These are phyloP conservation scores for Pseudocheirus occidentalis DNA, from an alignment of 2,797 vertebrate species.

Conservation along the genomic window DNA sequence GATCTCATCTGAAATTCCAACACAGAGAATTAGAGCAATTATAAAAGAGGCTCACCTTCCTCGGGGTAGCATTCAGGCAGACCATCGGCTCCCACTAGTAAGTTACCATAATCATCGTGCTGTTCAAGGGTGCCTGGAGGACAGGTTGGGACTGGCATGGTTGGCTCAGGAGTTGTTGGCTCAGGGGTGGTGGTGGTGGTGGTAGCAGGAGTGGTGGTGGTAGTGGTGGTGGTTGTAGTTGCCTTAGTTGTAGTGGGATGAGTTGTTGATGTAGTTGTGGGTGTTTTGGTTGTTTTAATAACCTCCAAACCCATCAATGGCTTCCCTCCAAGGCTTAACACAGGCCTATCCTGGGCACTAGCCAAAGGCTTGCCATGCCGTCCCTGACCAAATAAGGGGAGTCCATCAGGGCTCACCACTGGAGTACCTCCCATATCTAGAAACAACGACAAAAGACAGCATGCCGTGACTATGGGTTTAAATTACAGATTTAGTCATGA, in stretches of 20 bases:
- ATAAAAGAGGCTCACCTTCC: slow-evolving; percentile 88
- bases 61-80: slow-evolving; percentile 90
- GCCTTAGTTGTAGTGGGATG: slow-evolving; percentile 84
- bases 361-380: slow-evolving; percentile 93
- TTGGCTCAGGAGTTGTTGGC: slow-evolving; percentile 88
- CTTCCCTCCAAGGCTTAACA: slow-evolving; percentile 95
- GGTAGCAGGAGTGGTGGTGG: slow-evolving; percentile 81
- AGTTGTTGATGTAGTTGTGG: slow-evolving; percentile 83
- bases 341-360: slow-evolving; percentile 93
- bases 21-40: not conserved
- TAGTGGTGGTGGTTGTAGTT: slow-evolving; percentile 80
- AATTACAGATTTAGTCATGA: not conserved
- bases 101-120: slow-evolving; percentile 89
- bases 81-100: slow-evolving; percentile 87
- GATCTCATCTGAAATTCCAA: not conserved
- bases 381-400: slow-evolving; percentile 95
- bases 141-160: slow-evolving; percentile 88
- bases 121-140: slow-evolving; percentile 91
- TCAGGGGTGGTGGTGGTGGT: slow-evolving; percentile 81
- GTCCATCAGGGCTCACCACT: slow-evolving; percentile 92
- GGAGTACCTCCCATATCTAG: slow-evolving; percentile 94
- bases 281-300: slow-evolving; percentile 82
- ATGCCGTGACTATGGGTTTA: not conserved
- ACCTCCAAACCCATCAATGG: slow-evolving; percentile 93
- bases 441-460: slow-evolving; percentile 59